Conservation (phyloP, 1,140 invertebrate species). For the Nylanderia fulva region DNA sequence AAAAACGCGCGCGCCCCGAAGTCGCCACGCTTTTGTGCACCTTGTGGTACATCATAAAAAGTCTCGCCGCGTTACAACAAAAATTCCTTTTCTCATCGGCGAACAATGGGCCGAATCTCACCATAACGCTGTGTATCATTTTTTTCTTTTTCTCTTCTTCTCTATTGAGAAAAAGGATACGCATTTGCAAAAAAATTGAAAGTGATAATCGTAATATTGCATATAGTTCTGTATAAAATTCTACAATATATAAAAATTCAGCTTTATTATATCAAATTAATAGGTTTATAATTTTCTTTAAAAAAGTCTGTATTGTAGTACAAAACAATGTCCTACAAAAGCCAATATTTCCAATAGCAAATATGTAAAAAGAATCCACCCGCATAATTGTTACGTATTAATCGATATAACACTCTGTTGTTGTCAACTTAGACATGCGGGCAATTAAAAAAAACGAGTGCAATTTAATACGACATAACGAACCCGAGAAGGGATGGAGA, state of each 20-base stretch:
- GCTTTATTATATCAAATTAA: neutral
- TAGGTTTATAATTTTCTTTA: neutral
- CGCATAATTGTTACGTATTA: slow-evolving; percentile 18
- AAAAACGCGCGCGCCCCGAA: slow-evolving; percentile 31
- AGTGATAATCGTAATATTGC: neutral
- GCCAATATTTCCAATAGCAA: neutral
- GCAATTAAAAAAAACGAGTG: slow-evolving; percentile 45
- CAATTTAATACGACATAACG: slow-evolving; percentile 59
- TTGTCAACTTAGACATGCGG: neutral
- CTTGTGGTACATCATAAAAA: slow-evolving; percentile 48
- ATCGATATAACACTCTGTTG: slow-evolving; percentile 48
- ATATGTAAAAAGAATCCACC: neutral
- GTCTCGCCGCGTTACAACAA: slow-evolving; percentile 44
- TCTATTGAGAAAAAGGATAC: neutral
- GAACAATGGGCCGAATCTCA: slow-evolving; percentile 57
- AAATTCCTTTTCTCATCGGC: slow-evolving; percentile 64
- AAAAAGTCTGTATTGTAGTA: neutral
- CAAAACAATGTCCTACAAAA: slow-evolving; percentile 1
- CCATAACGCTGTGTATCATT: slow-evolving; percentile 21
- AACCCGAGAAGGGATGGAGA: slow-evolving; percentile 52
- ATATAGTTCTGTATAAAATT: neutral
- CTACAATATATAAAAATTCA: too few species aligned
- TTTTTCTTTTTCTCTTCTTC: slow-evolving; percentile 3
- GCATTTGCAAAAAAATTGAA: neutral
- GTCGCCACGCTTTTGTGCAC: slow-evolving; percentile 35